Base-by-base conservation (phyloP, 2,113 vertebrate genomes). In the Megaleporinus macrocephalus region DNA sequence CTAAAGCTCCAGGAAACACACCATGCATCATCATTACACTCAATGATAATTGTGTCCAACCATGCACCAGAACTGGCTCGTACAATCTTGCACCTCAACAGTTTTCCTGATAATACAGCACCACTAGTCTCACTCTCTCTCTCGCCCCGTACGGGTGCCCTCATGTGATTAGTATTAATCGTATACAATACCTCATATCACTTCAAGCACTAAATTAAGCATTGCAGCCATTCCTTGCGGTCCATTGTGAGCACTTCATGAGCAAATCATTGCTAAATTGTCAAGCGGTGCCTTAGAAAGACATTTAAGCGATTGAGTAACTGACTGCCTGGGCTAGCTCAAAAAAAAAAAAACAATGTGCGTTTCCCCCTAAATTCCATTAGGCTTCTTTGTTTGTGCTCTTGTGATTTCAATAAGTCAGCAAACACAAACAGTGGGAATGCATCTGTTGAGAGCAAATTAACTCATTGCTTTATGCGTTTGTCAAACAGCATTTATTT, bases 11-110 rank as follows among this genome's bases (percentile, higher is more conserved):
- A 0, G 69, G 36, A 69, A 76, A 44, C 79, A 81, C 55, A 41
- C 61, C 62, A 76, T 83, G 61, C 74, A 77, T 77, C 74, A 77
- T 83, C 70, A 77, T 77, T 83, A 77, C 66, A 33, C 49, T 11
- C 27, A 24, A 29, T 76, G 70, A 77, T 83, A 83, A 83, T 71
- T 77, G 41, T 51, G 53, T 75, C 66, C 41, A 59, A 73, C 73
- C 66, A 53, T 47, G 73, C 33, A 29, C 22, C 33, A 76, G 63
- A 76, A 66, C 51, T 30, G 29, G 18, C 33, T 22, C 69, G 61
- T 26, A 27, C 33, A 33, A 65, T 73, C 62, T 65, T 80, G 26
- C 1, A 13, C n/a, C 22, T 61, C n/a, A 1, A 55, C 53, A 55
- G 18, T 7, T 55, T 4, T 55, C 16, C 53, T 22, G 53, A 14